phyloP scores from a whole-genome alignment of 2,888 invertebrate genomes.

The Philereme transversata region DNA sequence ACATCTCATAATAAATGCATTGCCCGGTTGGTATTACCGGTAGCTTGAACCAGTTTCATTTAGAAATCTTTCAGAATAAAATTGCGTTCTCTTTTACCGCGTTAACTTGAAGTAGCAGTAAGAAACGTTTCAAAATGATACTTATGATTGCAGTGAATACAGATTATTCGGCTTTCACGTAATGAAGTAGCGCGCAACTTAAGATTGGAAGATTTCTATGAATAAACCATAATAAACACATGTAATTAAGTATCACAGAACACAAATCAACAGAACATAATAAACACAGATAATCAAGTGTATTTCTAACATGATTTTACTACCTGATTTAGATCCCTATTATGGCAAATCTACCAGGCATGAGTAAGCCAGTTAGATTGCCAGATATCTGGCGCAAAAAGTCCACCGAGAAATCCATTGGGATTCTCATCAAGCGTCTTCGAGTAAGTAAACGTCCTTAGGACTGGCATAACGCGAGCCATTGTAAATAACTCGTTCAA shows the following conservation, averaged over 20 bases:
- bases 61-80: no score
- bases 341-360: conserved; percentile 51
- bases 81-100: no score
- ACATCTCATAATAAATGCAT: no score
- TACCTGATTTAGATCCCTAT: conserved; percentile 67
- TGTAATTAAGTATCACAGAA: neutral
- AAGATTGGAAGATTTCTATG: neutral
- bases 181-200: no score
- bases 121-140: no score
- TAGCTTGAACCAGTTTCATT: no score
- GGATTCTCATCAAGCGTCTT: conserved; percentile 70
- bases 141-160: no score
- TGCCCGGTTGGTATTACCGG: no score
- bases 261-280: conserved; percentile 1
- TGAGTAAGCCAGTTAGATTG: conserved; percentile 64
- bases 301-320: conserved; percentile 32
- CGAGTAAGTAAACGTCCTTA: conserved; percentile 67
- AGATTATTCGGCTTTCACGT: no score
- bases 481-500: conserved; percentile 57
- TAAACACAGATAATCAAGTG: neutral
- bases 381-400: conserved; percentile 77
- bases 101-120: no score
- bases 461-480: conserved; percentile 46
- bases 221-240: conserved; percentile 13
- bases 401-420: conserved; percentile 72